A percentile compares a stretch with the other conserved stretches of the same genome.
These are phyloP conservation scores for Amphipyra berbera DNA, from an alignment of 2,888 invertebrate genomes.

Conservation along the genomic window DNA sequence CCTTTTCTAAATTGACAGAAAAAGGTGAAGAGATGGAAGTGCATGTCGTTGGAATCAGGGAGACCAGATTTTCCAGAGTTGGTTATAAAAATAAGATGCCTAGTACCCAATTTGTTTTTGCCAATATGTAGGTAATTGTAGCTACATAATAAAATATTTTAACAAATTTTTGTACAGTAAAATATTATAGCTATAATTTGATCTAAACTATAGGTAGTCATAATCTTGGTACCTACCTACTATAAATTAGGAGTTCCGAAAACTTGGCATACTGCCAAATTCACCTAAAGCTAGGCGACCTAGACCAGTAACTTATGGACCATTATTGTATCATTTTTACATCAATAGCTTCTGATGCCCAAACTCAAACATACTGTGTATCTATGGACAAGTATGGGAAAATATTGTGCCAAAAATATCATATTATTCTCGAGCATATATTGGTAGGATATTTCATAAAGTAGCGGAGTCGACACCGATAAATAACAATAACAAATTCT, in stretches of 20 bases:
- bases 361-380: conserved; percentile 3
- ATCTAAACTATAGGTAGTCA: conserved; percentile 21
- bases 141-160: too few species aligned
- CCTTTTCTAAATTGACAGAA: too few species aligned
- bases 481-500: conserved; percentile 48
- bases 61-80: too few species aligned
- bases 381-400: conserved; percentile 5
- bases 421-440: conserved; percentile 23
- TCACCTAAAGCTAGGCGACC: conserved; percentile 50
- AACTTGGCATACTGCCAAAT: conserved; percentile 59
- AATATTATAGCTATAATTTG: too few species aligned
- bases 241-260: conserved; percentile 52
- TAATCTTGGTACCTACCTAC: conserved; percentile 34
- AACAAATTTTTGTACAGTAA: too few species aligned
- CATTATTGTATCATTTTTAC: conserved; percentile 50
- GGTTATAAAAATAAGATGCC: too few species aligned
- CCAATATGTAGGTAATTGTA: too few species aligned
- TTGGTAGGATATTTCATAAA: conserved; percentile 36
- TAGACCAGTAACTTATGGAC: conserved; percentile 52
- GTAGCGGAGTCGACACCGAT: conserved; percentile 29
- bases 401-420: conserved; percentile 22
- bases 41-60: too few species aligned
- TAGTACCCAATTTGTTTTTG: too few species aligned
- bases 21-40: too few species aligned
- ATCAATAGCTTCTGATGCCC: conserved; percentile 14